A percentile compares a stretch with the other conserved stretches of the same genome.
Evolutionary conservation across 2,797 vertebrate genomes (phyloP).

Genomic region (Myoxocephalus aenaeus): DNA sequence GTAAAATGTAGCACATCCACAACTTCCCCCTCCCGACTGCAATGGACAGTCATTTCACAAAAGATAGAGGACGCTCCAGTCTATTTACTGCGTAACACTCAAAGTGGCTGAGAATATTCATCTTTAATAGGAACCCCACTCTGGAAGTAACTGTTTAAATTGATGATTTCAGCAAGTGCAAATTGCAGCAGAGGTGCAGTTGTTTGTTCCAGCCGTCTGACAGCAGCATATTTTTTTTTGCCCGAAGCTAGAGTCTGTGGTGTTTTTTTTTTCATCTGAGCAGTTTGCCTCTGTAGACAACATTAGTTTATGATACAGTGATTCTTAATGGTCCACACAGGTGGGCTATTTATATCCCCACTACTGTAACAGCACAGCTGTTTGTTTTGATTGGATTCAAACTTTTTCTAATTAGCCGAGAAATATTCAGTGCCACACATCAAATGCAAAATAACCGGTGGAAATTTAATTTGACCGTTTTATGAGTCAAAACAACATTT

Average conservation of each 20-base stretch:
- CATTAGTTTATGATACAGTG: conserved; percentile 50
- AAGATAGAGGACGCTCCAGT: conserved; percentile 16
- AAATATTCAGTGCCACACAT: conserved; percentile 43
- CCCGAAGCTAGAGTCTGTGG: conserved; percentile 38
- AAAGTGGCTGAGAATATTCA: conserved; percentile 41
- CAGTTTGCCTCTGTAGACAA: conserved; percentile 35
- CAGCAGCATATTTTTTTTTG: conserved; percentile 35
- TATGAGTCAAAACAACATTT: conserved; percentile 12
- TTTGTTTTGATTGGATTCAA: conserved; percentile 44
- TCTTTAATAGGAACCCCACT: conserved; percentile 44
- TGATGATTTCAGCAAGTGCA: conserved; percentile 53
- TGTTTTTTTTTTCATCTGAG: conserved; percentile 46
- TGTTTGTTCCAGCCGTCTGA: conserved; percentile 25
- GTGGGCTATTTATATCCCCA: conserved; percentile 33
- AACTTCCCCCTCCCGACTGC: not conserved
- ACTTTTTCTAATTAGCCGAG: conserved; percentile 39
- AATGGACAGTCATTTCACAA: conserved; percentile 16
- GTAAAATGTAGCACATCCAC: conserved; percentile 16
- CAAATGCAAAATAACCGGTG: conserved; percentile 12
- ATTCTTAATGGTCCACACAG: conserved; percentile 44
- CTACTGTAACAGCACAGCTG: conserved; percentile 41
- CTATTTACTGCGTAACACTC: conserved; percentile 24
- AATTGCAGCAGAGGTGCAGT: conserved; percentile 40
- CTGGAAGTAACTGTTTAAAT: conserved; percentile 51
- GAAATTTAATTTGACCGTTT: conserved; percentile 11